A percentile compares a stretch with the other conserved stretches of the same genome.
Conservation (phyloP, 2,797 vertebrate genomes). For the Petrocephalus sullivani region DNA sequence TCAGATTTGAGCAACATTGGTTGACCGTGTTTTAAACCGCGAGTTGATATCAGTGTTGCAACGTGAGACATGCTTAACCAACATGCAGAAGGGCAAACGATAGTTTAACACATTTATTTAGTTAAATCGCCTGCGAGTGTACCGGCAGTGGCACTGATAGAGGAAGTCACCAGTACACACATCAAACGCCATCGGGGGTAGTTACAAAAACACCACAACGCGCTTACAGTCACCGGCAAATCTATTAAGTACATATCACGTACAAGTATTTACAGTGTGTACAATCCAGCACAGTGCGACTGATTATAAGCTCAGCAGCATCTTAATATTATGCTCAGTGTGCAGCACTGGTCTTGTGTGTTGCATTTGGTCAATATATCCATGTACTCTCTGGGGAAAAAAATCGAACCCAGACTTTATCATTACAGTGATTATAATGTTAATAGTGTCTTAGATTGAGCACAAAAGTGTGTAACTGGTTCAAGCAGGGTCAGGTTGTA, state of each 20-base stretch:
- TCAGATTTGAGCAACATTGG: too few relatives aligned
- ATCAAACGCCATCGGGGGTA: not conserved
- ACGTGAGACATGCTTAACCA: not conserved
- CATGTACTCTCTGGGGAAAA: too few relatives aligned
- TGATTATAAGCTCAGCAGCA: too few relatives aligned
- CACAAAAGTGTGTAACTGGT: too few relatives aligned
- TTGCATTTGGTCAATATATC: too few relatives aligned
- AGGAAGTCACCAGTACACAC: not conserved
- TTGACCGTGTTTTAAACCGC: too few relatives aligned
- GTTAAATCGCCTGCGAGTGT: not conserved
- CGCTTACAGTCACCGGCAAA: not conserved
- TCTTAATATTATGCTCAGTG: too few relatives aligned
- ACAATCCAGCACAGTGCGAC: not conserved
- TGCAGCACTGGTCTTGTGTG: too few relatives aligned
- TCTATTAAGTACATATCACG: not conserved
- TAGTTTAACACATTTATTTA: not conserved
- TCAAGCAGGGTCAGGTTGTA: too few relatives aligned
- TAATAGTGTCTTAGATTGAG: too few relatives aligned
- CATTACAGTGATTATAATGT: too few relatives aligned
- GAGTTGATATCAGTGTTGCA: not conserved
- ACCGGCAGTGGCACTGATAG: not conserved
- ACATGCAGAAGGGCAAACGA: not conserved
- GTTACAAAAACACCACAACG: not conserved
- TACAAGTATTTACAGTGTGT: not conserved
- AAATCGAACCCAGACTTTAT: too few relatives aligned